Conservation (phyloP, 1,140 invertebrate genomes). For the Cardiocondyla obscurior region DNA sequence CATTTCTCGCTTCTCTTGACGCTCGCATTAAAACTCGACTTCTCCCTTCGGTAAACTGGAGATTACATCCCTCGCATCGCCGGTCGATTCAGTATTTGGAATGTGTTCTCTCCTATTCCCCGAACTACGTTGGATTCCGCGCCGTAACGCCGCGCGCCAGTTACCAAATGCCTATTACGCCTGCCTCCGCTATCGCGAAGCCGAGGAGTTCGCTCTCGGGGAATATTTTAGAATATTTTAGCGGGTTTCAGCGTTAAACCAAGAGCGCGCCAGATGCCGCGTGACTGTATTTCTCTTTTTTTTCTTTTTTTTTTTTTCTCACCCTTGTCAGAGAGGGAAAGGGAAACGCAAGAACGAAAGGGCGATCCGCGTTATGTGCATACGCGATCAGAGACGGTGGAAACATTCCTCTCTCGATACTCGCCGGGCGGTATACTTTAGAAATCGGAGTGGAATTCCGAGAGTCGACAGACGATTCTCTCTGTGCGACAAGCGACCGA, state of each 20-base stretch:
- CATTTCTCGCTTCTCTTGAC: background rate
- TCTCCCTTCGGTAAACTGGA: background rate
- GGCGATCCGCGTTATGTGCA: conserved; percentile 69
- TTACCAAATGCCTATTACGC: background rate
- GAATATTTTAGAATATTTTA: conserved; percentile 77
- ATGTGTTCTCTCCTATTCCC: conserved; percentile 49
- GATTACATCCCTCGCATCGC: background rate
- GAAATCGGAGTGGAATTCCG: conserved; percentile 66
- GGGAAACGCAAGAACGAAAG: background rate
- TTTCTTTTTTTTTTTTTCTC: conserved; percentile 33
- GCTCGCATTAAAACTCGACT: background rate
- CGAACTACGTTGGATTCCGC: background rate
- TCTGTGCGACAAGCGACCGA: conserved; percentile 48
- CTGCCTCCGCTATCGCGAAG: conserved; percentile 6
- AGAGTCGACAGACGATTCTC: conserved; percentile 40
- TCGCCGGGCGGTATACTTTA: conserved; percentile 38
- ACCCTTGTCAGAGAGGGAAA: background rate
- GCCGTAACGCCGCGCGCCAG: background rate
- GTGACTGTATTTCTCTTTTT: conserved; percentile 10
- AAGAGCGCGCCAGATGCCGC: conserved; percentile 59
- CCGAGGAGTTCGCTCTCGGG: conserved; percentile 21
- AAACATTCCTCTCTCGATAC: conserved; percentile 48
- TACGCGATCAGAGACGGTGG: conserved; percentile 20
- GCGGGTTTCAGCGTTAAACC: conserved; percentile 57
- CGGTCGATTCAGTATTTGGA: conserved; percentile 66